These are phyloP conservation scores for Conus betulinus DNA, from an alignment of 1,140 invertebrate species.

Conservation along the genomic window DNA sequence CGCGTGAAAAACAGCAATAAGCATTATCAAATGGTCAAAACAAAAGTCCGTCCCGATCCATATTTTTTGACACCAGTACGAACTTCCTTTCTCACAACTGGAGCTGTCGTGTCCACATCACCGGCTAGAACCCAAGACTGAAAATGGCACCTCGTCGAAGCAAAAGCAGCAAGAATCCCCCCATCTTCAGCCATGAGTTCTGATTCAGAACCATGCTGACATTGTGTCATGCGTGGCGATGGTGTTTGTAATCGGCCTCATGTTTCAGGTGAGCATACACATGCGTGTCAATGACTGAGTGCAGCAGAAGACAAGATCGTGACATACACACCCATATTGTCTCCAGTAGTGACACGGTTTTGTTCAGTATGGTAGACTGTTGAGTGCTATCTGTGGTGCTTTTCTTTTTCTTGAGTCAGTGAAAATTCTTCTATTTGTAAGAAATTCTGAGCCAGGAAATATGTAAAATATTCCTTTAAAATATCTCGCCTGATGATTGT, in stretches of 20 bases:
- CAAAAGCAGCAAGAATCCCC: slow-evolving; percentile 93
- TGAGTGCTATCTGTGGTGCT: too few species aligned
- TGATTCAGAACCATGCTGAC: slow-evolving; percentile 99
- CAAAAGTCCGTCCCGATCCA: slow-evolving; percentile 8
- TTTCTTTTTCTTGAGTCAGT: too few species aligned
- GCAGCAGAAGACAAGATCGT: not conserved
- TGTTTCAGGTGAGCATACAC: slow-evolving; percentile 85
- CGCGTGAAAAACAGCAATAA: too few species aligned
- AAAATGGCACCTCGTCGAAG: slow-evolving; percentile 78
- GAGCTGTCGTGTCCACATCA: slow-evolving; percentile 34
- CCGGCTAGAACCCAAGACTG: not conserved
- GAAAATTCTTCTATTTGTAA: too few species aligned
- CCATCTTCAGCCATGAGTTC: slow-evolving; percentile 99
- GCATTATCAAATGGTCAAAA: not conserved
- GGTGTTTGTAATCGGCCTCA: slow-evolving; percentile 97
- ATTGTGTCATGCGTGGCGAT: slow-evolving; percentile 99
- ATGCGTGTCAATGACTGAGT: slow-evolving; percentile 2
- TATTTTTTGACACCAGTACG: not conserved
- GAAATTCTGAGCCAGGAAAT: too few species aligned
- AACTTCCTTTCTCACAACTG: slow-evolving; percentile 28
- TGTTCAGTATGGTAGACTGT: too few species aligned
- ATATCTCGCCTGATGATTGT: too few species aligned
- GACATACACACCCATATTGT: not conserved
- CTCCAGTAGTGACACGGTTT: too few species aligned
- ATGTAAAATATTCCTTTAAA: too few species aligned